A percentile compares a stretch with the other conserved stretches of the same genome.
phyloP scores from a whole-genome alignment of 2,888 invertebrate genomes.

The Sarcophaga carnaria region DNA sequence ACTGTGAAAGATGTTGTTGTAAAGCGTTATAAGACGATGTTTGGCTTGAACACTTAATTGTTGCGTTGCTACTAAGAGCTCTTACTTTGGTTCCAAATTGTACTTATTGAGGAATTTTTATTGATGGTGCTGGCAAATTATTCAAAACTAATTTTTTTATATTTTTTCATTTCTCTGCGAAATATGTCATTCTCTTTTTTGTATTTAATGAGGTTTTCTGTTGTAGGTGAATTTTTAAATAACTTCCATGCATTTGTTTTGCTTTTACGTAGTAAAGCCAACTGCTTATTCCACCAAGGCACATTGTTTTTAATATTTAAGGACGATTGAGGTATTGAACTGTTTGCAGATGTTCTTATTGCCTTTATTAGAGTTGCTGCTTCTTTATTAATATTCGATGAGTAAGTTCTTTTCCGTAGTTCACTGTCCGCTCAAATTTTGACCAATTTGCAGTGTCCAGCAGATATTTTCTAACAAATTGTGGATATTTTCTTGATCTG shows the following conservation, averaged over 20 bases:
- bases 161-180: slow-evolving; percentile 26
- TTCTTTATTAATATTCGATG: background rate
- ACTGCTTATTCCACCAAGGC: slow-evolving; percentile 16
- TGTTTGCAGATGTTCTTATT: background rate
- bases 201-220: slow-evolving; percentile 13
- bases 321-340: slow-evolving; percentile 13
- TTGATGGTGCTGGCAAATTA: too few species aligned
- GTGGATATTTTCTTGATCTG: background rate
- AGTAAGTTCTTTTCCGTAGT: background rate
- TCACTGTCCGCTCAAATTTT: background rate
- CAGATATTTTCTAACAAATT: slow-evolving; percentile 12
- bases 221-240: slow-evolving; percentile 22
- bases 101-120: too few species aligned
- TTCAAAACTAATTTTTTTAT: slow-evolving; percentile 5
- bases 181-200: slow-evolving; percentile 32
- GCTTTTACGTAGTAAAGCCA: background rate
- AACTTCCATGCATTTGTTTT: slow-evolving; percentile 17
- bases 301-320: background rate
- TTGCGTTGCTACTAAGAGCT: too few species aligned
- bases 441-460: background rate
- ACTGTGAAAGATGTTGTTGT: slow-evolving; percentile 18
- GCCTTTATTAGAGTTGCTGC: slow-evolving; percentile 4
- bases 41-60: background rate
- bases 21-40: slow-evolving; percentile 9
- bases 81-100: too few species aligned